phyloP scores from a whole-genome alignment of 2,888 invertebrate species.

The Dolomedes plantarius region DNA sequence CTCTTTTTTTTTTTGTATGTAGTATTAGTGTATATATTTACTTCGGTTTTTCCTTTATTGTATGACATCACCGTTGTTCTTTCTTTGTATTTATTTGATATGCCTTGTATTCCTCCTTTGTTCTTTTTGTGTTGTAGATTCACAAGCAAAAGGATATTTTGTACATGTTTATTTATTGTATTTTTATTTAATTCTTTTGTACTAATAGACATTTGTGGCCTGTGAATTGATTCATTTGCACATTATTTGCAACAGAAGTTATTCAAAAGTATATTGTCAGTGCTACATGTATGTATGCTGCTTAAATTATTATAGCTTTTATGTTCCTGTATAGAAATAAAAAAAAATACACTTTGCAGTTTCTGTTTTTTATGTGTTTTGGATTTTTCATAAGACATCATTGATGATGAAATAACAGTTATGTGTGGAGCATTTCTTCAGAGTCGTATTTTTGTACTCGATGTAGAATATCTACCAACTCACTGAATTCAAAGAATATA shows the following conservation, averaged over 20 bases:
- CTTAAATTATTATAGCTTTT: conserved; percentile 58
- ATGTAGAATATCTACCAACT: no score
- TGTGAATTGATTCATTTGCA: background rate
- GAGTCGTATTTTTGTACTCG: no score
- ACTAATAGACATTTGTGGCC: background rate
- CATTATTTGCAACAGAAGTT: background rate
- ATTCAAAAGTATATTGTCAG: conserved; percentile 26
- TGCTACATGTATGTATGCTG: conserved; percentile 47
- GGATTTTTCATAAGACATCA: no score
- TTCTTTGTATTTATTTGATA: background rate
- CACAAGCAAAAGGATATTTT: conserved; percentile 33
- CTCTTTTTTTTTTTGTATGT: background rate
- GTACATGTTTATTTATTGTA: conserved; percentile 30
- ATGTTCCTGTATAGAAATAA: conserved; percentile 52
- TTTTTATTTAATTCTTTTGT: background rate
- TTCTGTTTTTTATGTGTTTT: background rate
- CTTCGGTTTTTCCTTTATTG: conserved; percentile 13
- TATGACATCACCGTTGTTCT: background rate
- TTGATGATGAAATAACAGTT: no score
- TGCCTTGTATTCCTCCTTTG: background rate
- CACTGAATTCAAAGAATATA: no score
- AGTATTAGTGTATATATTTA: conserved; percentile 17
- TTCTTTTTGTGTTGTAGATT: background rate
- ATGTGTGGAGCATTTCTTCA: no score
- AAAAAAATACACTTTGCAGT: conserved; percentile 54